A percentile compares a stretch with the other conserved stretches of the same genome.
Conservation (phyloP, 2,888 invertebrate species). For the Drosophila paramelanica region DNA sequence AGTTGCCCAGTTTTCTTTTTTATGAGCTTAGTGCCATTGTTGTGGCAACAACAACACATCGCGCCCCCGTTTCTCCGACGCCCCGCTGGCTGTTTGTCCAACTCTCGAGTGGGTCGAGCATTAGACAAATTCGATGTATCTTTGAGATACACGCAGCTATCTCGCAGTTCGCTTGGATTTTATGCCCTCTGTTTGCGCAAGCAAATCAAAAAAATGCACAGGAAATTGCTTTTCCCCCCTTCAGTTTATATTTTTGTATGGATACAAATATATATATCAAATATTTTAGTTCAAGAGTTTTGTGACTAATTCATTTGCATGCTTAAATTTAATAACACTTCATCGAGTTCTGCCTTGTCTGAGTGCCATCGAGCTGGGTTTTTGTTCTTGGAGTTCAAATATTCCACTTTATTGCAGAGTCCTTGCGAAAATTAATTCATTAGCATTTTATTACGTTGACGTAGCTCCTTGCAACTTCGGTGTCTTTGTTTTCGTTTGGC, state of each 20-base stretch:
- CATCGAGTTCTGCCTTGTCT: constrained; percentile 38
- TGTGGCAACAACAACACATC: constrained; percentile 1
- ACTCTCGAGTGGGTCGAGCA: constrained; percentile 40
- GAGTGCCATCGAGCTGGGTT: neutral
- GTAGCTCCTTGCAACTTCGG: constrained; percentile 5
- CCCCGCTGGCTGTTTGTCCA: constrained; percentile 52
- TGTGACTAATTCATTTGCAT: constrained; percentile 49
- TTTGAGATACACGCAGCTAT: constrained; percentile 40
- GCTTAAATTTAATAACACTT: constrained; percentile 56
- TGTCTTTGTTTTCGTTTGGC: constrained; percentile 43
- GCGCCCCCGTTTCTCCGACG: no score
- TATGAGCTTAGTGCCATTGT: constrained; percentile 49
- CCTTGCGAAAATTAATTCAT: constrained; percentile 75
- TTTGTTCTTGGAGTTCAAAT: constrained; percentile 1
- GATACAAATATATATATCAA: no score
- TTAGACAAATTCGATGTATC: constrained; percentile 47
- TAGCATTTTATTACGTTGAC: constrained; percentile 74
- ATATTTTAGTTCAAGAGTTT: no score
- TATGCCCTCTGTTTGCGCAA: constrained; percentile 37
- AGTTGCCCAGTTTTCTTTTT: constrained; percentile 46
- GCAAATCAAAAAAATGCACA: constrained; percentile 55
- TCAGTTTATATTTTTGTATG: no score
- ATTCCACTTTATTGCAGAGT: constrained; percentile 56
- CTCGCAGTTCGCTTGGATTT: constrained; percentile 33
- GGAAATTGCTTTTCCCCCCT: constrained; percentile 51